phyloP scores from a whole-genome alignment of 2,113 vertebrate species.

The Charadrius vociferus region DNA sequence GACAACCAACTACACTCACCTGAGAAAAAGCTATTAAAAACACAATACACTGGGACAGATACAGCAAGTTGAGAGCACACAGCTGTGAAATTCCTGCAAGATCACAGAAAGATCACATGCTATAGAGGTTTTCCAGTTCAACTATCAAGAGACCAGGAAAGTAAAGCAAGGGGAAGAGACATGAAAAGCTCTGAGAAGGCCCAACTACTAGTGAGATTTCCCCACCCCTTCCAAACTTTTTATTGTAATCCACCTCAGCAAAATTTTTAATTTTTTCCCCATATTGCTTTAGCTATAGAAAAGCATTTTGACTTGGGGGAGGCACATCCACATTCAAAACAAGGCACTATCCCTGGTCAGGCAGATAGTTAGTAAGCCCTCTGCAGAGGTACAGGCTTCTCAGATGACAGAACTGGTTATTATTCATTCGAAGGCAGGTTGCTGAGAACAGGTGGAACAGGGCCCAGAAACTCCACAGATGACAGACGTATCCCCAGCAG shows the following conservation, averaged over 20 bases:
- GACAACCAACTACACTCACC: background rate
- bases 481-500: background rate
- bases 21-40: background rate
- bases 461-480: background rate
- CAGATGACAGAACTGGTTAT: background rate
- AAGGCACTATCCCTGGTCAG: background rate
- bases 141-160: background rate
- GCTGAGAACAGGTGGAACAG: background rate
- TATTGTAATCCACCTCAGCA: background rate
- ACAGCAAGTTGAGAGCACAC: accelerated
- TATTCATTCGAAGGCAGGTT: background rate
- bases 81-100: background rate
- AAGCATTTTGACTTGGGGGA: background rate
- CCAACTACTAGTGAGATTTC: background rate
- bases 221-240: background rate
- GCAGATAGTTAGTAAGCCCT: background rate
- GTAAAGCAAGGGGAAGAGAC: background rate
- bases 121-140: background rate
- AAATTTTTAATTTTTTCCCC: background rate
- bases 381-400: background rate
- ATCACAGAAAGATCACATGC: background rate
- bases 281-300: background rate
- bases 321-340: accelerated
- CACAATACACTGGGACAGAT: accelerated
- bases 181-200: background rate